Evolutionary conservation across 2,113 vertebrate species (phyloP).

Genomic region (Meleagris gallopavo): DNA sequence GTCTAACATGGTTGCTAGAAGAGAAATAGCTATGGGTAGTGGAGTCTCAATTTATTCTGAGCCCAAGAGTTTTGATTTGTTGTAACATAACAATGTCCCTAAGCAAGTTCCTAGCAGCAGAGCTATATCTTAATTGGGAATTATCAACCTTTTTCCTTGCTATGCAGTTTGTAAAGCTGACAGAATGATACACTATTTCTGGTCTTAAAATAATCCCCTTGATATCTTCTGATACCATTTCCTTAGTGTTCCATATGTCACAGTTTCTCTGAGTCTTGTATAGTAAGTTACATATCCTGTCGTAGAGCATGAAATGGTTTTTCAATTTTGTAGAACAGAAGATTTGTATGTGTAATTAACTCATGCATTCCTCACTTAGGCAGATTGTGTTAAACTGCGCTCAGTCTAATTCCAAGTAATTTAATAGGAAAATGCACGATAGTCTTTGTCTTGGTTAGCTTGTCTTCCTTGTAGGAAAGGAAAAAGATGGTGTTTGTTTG

Average conservation of each 20-base stretch:
- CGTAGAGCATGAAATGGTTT: background rate
- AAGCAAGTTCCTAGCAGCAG: background rate
- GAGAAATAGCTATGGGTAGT: background rate
- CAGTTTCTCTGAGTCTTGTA: background rate
- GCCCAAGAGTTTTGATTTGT: background rate
- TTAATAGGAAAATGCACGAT: background rate
- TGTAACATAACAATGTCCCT: background rate
- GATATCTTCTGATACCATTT: background rate
- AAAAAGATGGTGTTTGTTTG: background rate
- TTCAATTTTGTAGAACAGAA: background rate
- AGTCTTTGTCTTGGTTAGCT: background rate
- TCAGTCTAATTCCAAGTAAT: background rate
- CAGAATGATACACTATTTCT: background rate
- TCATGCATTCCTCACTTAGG: background rate
- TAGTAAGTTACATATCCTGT: background rate
- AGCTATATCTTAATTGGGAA: background rate
- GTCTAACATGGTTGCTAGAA: background rate
- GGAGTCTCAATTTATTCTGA: background rate
- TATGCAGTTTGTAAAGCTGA: background rate
- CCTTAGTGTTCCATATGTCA: background rate
- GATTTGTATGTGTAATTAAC: background rate
- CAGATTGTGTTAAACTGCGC: background rate
- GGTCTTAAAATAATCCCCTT: background rate
- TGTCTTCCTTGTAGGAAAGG: background rate
- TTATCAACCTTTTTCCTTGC: background rate